phyloP scores from a whole-genome alignment of 2,888 invertebrate species.

The Fabriciana adippe region DNA sequence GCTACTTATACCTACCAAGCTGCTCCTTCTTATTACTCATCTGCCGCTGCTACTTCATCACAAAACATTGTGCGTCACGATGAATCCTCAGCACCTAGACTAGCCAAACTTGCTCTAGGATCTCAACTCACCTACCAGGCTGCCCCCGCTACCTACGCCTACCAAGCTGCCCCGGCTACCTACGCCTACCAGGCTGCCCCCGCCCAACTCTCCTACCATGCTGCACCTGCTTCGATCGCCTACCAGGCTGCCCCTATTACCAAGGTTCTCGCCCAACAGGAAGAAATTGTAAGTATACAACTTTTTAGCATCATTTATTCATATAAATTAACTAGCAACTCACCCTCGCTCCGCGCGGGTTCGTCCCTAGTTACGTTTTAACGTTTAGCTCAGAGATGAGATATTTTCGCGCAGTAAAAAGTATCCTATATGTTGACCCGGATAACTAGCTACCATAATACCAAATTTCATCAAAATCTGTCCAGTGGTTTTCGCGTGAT shows the following conservation, averaged over 20 bases:
- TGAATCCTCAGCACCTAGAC: conserved; percentile 45
- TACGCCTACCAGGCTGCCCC: conserved; percentile 46
- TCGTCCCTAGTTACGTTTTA: too few species aligned
- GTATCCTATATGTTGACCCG: too few species aligned
- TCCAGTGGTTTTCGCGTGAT: too few species aligned
- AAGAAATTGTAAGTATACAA: conserved; percentile 41
- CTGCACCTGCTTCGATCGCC: conserved; percentile 51
- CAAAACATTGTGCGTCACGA: conserved; percentile 63
- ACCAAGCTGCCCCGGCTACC: conserved; percentile 52
- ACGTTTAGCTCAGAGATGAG: too few species aligned
- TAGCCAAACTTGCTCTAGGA: conserved; percentile 47
- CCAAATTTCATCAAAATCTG: too few species aligned
- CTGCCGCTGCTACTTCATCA: conserved; percentile 58
- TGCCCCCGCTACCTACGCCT: conserved; percentile 44
- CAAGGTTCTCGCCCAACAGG: conserved; percentile 47
- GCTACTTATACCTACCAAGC: conserved; percentile 31
- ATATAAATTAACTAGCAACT: too few species aligned
- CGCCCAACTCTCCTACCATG: conserved; percentile 42
- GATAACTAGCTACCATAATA: too few species aligned
- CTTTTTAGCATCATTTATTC: too few species aligned
- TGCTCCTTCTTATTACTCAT: conserved; percentile 53
- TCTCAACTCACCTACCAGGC: conserved; percentile 45
- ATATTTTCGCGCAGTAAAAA: too few species aligned
- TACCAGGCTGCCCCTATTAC: conserved; percentile 51
- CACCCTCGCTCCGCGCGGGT: too few species aligned